Conservation (phyloP, 2,113 vertebrate genomes). For the Oreotrochilus melanogaster region DNA sequence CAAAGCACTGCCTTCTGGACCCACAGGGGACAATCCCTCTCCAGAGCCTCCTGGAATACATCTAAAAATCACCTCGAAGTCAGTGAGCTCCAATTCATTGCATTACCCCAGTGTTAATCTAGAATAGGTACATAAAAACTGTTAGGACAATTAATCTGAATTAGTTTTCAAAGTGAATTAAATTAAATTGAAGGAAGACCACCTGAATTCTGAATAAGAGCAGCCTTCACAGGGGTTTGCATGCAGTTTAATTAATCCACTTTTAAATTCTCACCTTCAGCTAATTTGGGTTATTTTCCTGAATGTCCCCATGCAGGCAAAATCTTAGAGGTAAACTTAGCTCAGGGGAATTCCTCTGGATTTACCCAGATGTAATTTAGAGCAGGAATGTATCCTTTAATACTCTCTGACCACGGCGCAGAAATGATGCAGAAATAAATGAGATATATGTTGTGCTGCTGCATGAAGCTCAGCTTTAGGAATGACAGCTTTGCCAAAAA, state of each 20-base stretch:
- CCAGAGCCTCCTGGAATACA: neutral
- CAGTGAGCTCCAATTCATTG: constrained; percentile 47
- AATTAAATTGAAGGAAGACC: constrained; percentile 72
- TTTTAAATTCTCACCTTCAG: constrained; percentile 67
- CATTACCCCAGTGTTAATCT: constrained; percentile 46
- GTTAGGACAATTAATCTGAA: constrained; percentile 67
- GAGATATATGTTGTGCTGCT: neutral
- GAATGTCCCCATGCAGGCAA: constrained; percentile 28
- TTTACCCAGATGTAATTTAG: constrained; percentile 66
- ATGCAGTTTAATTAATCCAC: constrained; percentile 60
- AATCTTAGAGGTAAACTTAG: constrained; percentile 37
- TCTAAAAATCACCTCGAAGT: constrained; percentile 40
- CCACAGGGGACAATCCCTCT: neutral
- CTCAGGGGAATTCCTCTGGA: constrained; percentile 52
- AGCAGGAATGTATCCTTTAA: constrained; percentile 56
- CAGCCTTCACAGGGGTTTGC: constrained; percentile 64
- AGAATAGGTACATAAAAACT: constrained; percentile 52
- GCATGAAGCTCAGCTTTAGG: neutral
- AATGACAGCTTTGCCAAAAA: neutral
- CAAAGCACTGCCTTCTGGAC: neutral
- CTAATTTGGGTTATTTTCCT: constrained; percentile 70
- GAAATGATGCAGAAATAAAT: neutral
- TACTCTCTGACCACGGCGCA: constrained; percentile 57
- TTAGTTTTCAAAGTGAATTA: constrained; percentile 67
- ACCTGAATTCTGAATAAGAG: constrained; percentile 71